Conservation (phyloP, 2,888 invertebrate species). For the Pollenia angustigena region DNA sequence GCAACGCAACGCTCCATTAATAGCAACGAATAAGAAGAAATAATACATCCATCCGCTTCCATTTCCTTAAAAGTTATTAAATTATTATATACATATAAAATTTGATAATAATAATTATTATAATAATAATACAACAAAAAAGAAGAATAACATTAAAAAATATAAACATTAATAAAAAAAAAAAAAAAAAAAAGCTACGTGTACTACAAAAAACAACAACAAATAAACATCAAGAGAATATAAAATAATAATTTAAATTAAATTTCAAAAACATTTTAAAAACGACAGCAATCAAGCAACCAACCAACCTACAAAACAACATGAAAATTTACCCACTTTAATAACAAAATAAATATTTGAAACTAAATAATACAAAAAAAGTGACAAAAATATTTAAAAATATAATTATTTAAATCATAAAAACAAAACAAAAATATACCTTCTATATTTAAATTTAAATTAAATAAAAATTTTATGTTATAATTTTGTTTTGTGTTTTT, state of each 20-base stretch:
- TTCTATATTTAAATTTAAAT: conserved; percentile 58
- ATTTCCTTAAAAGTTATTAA: conserved; percentile 83
- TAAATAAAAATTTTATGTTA: conserved; percentile 57
- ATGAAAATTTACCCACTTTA: conserved; percentile 57
- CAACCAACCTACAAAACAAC: conserved; percentile 18
- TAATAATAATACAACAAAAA: conserved; percentile 72
- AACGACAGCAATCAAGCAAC: conserved; percentile 49
- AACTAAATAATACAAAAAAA: conserved; percentile 23
- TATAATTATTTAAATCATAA: conserved; percentile 35
- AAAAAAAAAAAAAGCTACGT: conserved; percentile 66
- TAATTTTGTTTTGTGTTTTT: conserved; percentile 36
- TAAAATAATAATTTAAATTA: conserved; percentile 43
- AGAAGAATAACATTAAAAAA: conserved; percentile 68
- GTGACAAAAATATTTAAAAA: conserved; percentile 28
- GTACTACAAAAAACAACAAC: conserved; percentile 62
- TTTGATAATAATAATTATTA: conserved; percentile 74
- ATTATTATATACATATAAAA: conserved; percentile 77
- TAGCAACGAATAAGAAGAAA: conserved; percentile 84
- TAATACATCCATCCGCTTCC: conserved; percentile 84
- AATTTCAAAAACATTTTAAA: conserved; percentile 40
- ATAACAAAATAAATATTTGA: conserved; percentile 17
- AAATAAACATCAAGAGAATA: conserved; percentile 42
- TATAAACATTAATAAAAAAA: conserved; percentile 50
- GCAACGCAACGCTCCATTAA: conserved; percentile 89
- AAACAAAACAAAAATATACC: conserved; percentile 43